phyloP scores from a whole-genome alignment of 2,797 vertebrate species.

The Artibeus jamaicensis region DNA sequence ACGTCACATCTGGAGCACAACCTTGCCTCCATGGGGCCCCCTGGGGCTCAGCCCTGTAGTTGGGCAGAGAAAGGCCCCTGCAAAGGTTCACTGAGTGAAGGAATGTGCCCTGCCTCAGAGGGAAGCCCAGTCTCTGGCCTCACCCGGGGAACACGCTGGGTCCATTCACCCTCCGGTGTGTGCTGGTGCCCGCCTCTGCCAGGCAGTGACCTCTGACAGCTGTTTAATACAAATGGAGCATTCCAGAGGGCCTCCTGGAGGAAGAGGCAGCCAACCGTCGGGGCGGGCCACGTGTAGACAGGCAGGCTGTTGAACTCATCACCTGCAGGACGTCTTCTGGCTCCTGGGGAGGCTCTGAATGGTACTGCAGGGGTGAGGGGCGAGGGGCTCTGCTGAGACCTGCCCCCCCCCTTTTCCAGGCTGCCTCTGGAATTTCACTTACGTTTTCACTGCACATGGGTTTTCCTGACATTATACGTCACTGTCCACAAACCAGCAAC shows the following conservation, averaged over 20 bases:
- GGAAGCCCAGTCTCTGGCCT: neutral
- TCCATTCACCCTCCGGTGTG: neutral
- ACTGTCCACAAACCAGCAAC: neutral
- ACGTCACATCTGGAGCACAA: neutral
- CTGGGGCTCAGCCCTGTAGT: neutral
- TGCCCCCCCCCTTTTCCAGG: accelerated
- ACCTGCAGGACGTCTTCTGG: too few relatives aligned
- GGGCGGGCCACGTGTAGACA: accelerated
- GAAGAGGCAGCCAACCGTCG: accelerated
- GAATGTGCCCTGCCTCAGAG: neutral
- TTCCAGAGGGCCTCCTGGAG: neutral
- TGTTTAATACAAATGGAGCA: neutral
- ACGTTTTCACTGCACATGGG: too few relatives aligned
- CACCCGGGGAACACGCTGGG: neutral
- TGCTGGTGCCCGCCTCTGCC: neutral
- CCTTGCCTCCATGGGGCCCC: neutral
- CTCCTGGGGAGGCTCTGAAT: too few relatives aligned
- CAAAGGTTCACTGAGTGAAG: neutral
- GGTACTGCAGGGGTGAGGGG: neutral
- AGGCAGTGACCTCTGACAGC: neutral
- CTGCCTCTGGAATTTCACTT: neutral
- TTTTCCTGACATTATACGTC: neutral
- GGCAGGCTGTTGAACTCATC: neutral
- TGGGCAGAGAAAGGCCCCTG: neutral
- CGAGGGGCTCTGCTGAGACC: neutral